Evolutionary conservation across 2,888 invertebrate genomes (phyloP).

Genomic region (Dione vanillae): DNA sequence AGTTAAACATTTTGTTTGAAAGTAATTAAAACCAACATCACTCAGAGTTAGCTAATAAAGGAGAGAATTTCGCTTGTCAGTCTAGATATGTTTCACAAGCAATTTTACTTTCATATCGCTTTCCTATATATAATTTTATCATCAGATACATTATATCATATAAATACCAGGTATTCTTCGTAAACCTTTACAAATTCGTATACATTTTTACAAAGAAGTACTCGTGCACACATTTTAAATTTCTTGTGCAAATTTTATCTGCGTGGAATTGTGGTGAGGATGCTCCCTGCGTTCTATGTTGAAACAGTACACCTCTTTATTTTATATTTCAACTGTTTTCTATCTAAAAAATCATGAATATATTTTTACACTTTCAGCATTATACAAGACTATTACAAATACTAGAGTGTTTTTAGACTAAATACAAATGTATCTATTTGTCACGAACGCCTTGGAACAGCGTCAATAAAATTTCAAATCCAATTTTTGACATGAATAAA

Average conservation of each 20-base stretch:
- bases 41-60: conserved; percentile 41
- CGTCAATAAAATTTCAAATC: no score
- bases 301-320: neutral
- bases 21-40: conserved; percentile 49
- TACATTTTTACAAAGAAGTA: conserved; percentile 1
- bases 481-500: no score
- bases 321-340: conserved; percentile 4
- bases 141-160: neutral
- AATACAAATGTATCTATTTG: neutral
- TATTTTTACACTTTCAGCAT: conserved; percentile 3
- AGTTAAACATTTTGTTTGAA: conserved; percentile 51
- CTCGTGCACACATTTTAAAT: neutral
- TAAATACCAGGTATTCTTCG: neutral
- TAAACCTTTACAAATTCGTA: neutral
- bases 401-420: no score
- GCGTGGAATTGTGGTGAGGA: conserved; percentile 17
- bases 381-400: neutral
- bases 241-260: conserved; percentile 13
- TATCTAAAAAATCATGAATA: neutral
- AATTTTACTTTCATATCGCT: conserved; percentile 23
- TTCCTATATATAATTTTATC: neutral
- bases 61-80: conserved; percentile 25
- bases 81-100: conserved; percentile 20
- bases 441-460: no score
- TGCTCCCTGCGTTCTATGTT: conserved; percentile 6